These are phyloP conservation scores for Dolomedes plantarius DNA, from an alignment of 2,888 invertebrate species.

Conservation along the genomic window DNA sequence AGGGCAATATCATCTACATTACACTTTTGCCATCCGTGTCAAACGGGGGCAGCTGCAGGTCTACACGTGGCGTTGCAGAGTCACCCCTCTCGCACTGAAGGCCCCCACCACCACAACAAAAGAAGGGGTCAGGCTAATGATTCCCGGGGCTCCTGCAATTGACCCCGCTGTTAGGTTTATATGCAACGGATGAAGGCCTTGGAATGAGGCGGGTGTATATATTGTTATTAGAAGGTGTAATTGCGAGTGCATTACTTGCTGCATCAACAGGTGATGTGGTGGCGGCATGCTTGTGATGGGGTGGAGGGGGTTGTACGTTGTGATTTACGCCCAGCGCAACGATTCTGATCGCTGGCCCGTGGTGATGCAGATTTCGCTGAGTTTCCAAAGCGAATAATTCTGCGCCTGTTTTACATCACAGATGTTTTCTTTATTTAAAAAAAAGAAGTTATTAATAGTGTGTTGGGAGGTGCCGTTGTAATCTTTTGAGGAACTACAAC, in stretches of 20 bases:
- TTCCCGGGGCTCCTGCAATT: neutral
- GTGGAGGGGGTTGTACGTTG: neutral
- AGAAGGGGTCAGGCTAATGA: neutral
- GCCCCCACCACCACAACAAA: neutral
- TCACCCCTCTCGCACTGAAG: neutral
- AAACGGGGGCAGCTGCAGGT: neutral
- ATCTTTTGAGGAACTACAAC: too few relatives aligned
- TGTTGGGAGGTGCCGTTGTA: too few relatives aligned
- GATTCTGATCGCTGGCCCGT: neutral
- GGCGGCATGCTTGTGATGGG: too few relatives aligned
- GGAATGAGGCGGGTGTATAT: neutral
- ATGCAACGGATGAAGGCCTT: neutral
- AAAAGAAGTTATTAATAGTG: too few relatives aligned
- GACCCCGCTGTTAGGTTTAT: neutral
- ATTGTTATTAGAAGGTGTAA: conserved; percentile 1
- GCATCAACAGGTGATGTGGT: neutral
- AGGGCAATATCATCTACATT: neutral
- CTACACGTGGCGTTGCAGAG: neutral
- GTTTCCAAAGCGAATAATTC: neutral
- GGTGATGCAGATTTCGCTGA: neutral
- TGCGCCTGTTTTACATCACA: neutral
- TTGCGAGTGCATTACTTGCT: neutral
- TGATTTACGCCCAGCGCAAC: neutral
- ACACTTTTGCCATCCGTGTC: neutral
- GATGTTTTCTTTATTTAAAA: too few relatives aligned